Conservation (phyloP, 30 jellyfish, hydroid and myxozoan genomes). For the Nemopilema nomurai region DNA sequence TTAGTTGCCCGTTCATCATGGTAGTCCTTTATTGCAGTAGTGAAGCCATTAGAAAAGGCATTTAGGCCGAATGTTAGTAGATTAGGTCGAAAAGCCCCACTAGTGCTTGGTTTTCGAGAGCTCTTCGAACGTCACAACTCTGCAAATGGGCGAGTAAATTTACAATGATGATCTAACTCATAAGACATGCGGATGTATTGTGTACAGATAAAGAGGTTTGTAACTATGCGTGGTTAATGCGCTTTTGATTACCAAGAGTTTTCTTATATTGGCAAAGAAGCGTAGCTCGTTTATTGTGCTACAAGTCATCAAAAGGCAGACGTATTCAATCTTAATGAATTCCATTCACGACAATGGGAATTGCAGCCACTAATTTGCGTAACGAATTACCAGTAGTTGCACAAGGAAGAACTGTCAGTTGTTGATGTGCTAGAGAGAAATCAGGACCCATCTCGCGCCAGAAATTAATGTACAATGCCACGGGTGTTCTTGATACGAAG, state of each 20-base stretch:
- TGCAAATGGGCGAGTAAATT: too few relatives aligned
- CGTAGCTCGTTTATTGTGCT: neutral
- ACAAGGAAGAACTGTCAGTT: neutral
- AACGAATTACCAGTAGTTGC: neutral
- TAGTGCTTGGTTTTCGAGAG: too few relatives aligned
- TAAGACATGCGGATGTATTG: neutral
- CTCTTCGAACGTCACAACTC: too few relatives aligned
- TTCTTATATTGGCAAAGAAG: neutral
- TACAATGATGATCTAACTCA: neutral
- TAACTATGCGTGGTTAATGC: neutral
- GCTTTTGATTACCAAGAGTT: neutral
- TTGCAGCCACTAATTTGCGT: neutral
- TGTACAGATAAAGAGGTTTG: neutral
- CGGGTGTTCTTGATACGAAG: conserved; percentile 57
- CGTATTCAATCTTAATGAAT: neutral
- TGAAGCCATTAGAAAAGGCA: too few relatives aligned
- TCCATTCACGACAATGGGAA: neutral
- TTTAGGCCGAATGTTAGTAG: too few relatives aligned
- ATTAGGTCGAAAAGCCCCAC: too few relatives aligned
- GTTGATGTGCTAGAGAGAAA: conserved; percentile 13
- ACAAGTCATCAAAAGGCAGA: neutral
- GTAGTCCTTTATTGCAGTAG: too few relatives aligned
- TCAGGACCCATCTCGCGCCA: conserved; percentile 16
- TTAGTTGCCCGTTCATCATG: too few relatives aligned
- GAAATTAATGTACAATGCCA: conserved; percentile 31